Conservation (phyloP, 2,888 invertebrate genomes). For the Cerastis rubricosa region DNA sequence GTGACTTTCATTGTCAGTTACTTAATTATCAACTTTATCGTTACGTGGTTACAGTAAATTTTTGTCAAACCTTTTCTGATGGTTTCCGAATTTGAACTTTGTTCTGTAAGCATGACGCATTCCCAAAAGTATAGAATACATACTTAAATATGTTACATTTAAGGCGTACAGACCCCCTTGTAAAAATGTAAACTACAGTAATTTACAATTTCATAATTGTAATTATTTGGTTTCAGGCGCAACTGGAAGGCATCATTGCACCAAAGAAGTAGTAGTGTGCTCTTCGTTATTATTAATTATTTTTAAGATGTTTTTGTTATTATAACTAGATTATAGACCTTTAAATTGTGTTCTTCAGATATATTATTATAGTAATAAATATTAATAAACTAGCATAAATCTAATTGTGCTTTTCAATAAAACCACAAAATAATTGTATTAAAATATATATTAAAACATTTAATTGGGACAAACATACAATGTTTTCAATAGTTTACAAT, state of each 20-base stretch:
- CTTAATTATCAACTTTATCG: background rate
- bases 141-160: background rate
- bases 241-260: slow-evolving; percentile 98
- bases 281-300: slow-evolving; percentile 59
- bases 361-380: slow-evolving; percentile 54
- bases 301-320: slow-evolving; percentile 66
- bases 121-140: background rate
- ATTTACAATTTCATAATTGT: slow-evolving; percentile 7
- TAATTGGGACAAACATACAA: slow-evolving; percentile 90
- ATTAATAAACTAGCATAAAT: slow-evolving; percentile 44
- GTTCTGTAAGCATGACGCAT: background rate
- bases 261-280: slow-evolving; percentile 94
- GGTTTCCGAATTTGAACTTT: background rate
- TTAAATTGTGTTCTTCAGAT: slow-evolving; percentile 63
- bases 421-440: slow-evolving; percentile 82
- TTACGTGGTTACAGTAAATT: background rate
- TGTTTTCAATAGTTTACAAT: slow-evolving; percentile 90
- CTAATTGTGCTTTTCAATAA: slow-evolving; percentile 66
- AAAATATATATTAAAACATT: slow-evolving; percentile 91
- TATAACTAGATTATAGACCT: slow-evolving; percentile 57
- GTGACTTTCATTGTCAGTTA: background rate
- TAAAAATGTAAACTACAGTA: background rate
- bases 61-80: background rate
- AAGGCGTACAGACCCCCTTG: background rate
- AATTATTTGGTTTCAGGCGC: slow-evolving; percentile 91